Evolutionary conservation across 1,140 invertebrate species (phyloP).

Genomic region (Anagrus nilaparvatae): DNA sequence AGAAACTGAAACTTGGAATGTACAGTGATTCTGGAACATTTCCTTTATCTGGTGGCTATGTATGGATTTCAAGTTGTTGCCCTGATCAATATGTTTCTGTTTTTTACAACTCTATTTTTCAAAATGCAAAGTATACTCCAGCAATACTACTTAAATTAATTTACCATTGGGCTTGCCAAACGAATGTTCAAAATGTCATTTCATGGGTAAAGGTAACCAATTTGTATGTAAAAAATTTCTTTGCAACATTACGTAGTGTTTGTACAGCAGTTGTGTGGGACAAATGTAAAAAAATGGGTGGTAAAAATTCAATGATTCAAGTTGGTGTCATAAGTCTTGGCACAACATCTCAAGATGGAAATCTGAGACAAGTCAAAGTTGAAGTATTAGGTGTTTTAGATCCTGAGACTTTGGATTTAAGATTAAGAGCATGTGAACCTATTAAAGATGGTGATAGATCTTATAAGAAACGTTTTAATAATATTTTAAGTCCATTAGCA

Average conservation of each 20-base stretch:
- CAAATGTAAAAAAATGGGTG: slow-evolving; percentile 60
- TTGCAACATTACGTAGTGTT: slow-evolving; percentile 64
- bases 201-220: slow-evolving; percentile 80
- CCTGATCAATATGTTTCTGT: slow-evolving; percentile 73
- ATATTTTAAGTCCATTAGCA: slow-evolving; percentile 66
- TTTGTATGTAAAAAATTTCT: slow-evolving; percentile 65
- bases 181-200: slow-evolving; percentile 74
- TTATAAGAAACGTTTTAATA: slow-evolving; percentile 57
- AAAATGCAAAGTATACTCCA: slow-evolving; percentile 69
- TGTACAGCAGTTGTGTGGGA: slow-evolving; percentile 71
- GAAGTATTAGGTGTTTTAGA: slow-evolving; percentile 81
- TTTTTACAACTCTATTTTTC: slow-evolving; percentile 77
- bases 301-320: slow-evolving; percentile 44
- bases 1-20: slow-evolving; percentile 66
- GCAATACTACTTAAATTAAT: slow-evolving; percentile 71
- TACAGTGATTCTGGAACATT: slow-evolving; percentile 75
- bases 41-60: slow-evolving; percentile 76
- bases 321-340: slow-evolving; percentile 83
- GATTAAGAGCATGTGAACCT: slow-evolving; percentile 72
- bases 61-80: slow-evolving; percentile 81
- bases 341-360: slow-evolving; percentile 74
- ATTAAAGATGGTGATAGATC: slow-evolving; percentile 63
- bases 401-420: slow-evolving; percentile 57
- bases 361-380: slow-evolving; percentile 71
- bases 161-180: slow-evolving; percentile 85